A percentile compares a stretch with the other conserved stretches of the same genome.
Evolutionary conservation across 1,140 invertebrate species (phyloP).

Genomic region (Ceratosolen fusciceps): DNA sequence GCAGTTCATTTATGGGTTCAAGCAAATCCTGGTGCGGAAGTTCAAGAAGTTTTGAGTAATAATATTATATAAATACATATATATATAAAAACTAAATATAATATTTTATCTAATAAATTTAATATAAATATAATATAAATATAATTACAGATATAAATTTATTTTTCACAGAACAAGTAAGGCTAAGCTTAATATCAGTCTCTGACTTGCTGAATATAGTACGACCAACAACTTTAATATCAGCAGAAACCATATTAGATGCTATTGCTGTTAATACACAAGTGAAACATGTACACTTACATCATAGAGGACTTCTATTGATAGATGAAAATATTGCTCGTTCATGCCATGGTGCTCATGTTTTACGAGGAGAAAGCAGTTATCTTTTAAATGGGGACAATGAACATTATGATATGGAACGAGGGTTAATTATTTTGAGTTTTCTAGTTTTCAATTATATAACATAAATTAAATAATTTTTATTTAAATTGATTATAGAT

Average conservation of each 20-base stretch:
- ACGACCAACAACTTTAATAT: constrained; percentile 86
- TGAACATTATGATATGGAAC: constrained; percentile 91
- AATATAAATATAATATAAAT: neutral
- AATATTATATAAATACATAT: neutral
- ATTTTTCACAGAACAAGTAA: constrained; percentile 73
- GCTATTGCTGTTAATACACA: constrained; percentile 90
- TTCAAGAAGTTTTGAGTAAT: constrained; percentile 67
- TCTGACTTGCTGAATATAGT: constrained; percentile 91
- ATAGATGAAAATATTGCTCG: constrained; percentile 94
- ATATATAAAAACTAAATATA: neutral
- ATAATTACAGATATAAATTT: constrained; percentile 39
- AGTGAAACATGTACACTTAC: constrained; percentile 82
- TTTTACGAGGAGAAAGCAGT: constrained; percentile 89
- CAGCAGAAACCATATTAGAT: constrained; percentile 92
- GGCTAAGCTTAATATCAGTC: constrained; percentile 89
- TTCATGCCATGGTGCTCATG: constrained; percentile 82
- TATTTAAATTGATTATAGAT: constrained; percentile 69
- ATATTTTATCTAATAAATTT: constrained; percentile 1
- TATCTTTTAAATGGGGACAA: constrained; percentile 91
- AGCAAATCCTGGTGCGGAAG: constrained; percentile 79
- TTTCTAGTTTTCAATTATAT: neutral
- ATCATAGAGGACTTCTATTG: constrained; percentile 85
- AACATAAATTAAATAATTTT: neutral
- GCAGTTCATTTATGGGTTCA: constrained; percentile 90
- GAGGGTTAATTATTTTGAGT: constrained; percentile 71